phyloP scores from a whole-genome alignment of 2,888 invertebrate species.

The Pocota personata region DNA sequence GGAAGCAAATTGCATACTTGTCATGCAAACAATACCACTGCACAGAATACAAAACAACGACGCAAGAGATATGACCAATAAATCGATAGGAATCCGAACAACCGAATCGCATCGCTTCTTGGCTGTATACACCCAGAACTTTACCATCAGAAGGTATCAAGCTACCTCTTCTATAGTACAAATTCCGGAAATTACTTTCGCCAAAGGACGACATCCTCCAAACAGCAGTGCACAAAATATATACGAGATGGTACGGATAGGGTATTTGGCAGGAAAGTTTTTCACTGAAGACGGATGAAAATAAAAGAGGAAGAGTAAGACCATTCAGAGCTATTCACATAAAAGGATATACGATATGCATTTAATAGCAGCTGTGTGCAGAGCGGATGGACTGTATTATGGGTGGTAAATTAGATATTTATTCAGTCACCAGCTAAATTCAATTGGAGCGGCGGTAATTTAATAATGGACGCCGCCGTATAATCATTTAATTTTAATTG shows the following conservation, averaged over 20 bases:
- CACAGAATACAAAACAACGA: not conserved
- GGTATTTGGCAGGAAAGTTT: too few species aligned
- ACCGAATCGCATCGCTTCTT: not conserved
- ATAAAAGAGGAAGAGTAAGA: not conserved
- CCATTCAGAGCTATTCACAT: not conserved
- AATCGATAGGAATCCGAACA: slow-evolving; percentile 7
- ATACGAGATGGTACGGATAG: not conserved
- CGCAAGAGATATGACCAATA: slow-evolving; percentile 11
- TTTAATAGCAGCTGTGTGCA: slow-evolving; percentile 9
- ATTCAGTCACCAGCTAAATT: slow-evolving; percentile 31
- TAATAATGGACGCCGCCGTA: not conserved
- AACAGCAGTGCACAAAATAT: not conserved
- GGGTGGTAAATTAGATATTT: slow-evolving; percentile 31
- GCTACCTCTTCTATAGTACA: not conserved
- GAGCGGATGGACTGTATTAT: not conserved
- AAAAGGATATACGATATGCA: slow-evolving; percentile 15
- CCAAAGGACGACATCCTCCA: not conserved
- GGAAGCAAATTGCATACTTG: slow-evolving; percentile 9
- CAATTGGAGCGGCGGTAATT: slow-evolving; percentile 13
- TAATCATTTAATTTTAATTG: slow-evolving; percentile 25
- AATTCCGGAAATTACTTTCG: slow-evolving; percentile 18
- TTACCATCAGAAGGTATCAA: not conserved
- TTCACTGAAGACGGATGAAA: not conserved
- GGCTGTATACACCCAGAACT: not conserved
- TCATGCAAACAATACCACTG: not conserved